These are phyloP conservation scores for Notocelia uddmanniana DNA, from an alignment of 2,888 invertebrate species.

Conservation along the genomic window DNA sequence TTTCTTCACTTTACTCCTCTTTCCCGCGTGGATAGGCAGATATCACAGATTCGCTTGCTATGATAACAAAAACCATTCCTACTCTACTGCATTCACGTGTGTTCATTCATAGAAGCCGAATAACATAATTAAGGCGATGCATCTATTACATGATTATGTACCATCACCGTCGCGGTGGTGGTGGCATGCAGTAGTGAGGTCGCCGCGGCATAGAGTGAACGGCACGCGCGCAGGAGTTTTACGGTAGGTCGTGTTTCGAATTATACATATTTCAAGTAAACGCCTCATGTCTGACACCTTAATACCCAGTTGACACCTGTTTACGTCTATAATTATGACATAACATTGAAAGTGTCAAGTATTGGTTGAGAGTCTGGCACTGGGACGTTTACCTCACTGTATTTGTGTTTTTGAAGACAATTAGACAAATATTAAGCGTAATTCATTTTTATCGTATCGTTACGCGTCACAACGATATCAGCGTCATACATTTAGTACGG, in stretches of 20 bases:
- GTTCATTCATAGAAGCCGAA: background rate
- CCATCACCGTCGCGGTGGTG: background rate
- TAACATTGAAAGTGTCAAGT: no score
- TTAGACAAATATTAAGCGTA: no score
- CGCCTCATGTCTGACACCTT: background rate
- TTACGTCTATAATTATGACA: no score
- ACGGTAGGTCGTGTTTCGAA: constrained; percentile 31
- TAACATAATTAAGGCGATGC: background rate
- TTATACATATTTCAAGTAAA: background rate
- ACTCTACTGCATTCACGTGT: background rate
- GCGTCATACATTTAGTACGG: no score
- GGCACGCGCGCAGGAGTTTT: constrained; percentile 17
- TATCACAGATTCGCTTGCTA: no score
- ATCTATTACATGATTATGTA: background rate
- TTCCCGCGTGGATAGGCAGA: no score
- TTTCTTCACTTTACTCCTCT: no score
- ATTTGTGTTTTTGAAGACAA: no score
- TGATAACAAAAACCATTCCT: no score
- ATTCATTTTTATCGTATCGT: no score
- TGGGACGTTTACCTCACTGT: no score
- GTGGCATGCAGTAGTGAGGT: constrained; percentile 30
- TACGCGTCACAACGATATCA: no score
- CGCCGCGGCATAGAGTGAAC: constrained; percentile 26
- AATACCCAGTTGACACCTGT: background rate
- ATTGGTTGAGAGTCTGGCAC: background rate